Percentiles rank a stretch among this genome's conserved stretches.
Conservation (phyloP, 2,888 invertebrate genomes). For the Alviniconcha strummeri region DNA sequence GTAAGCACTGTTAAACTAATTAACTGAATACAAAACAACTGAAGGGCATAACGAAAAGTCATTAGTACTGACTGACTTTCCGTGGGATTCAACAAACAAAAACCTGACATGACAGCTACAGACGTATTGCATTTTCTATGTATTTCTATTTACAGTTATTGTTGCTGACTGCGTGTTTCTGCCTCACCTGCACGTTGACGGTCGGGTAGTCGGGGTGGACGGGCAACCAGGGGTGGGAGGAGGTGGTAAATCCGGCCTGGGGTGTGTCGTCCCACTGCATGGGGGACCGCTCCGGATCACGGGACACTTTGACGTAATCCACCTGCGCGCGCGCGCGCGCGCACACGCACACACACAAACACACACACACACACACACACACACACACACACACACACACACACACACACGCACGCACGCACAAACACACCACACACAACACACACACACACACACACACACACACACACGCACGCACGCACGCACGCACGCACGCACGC, state of each 20-base stretch:
- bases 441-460: background rate
- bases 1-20: no score
- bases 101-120: no score
- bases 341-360: conserved; percentile 13
- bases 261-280: conserved; percentile 67
- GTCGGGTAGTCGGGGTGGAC: conserved; percentile 51
- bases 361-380: conserved; percentile 22
- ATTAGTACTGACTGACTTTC: no score
- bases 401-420: background rate
- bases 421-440: background rate
- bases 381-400: conserved; percentile 9
- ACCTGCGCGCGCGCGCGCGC: background rate
- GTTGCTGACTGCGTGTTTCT: no score
- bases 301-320: conserved; percentile 34
- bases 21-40: no score
- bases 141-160: background rate
- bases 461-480: background rate
- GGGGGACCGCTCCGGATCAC: conserved; percentile 68
- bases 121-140: no score
- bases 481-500: no score
- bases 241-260: conserved; percentile 64
- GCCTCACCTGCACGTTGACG: conserved; percentile 61
- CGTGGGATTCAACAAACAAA: no score
- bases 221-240: conserved; percentile 58
- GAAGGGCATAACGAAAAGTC: no score